phyloP scores from a whole-genome alignment of 2,113 vertebrate genomes.

The Phylloscopus trochiloides region DNA sequence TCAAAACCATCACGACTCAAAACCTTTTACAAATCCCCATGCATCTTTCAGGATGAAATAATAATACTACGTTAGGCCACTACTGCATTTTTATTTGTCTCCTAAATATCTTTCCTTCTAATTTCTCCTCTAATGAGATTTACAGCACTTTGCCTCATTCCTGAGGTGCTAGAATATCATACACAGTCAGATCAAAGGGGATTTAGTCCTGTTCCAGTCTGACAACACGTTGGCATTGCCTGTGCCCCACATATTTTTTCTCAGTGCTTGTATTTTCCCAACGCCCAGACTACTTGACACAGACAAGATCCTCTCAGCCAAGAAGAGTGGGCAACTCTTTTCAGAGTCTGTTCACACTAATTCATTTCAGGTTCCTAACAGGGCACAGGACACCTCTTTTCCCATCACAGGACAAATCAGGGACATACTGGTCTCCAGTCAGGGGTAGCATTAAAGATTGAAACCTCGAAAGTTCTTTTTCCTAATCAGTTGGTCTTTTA shows the following conservation, averaged over 20 bases:
- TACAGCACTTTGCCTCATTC: background rate
- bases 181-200: background rate
- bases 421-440: background rate
- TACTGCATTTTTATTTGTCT: background rate
- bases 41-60: rapidly evolving
- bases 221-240: background rate
- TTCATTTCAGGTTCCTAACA: background rate
- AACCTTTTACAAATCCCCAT: background rate
- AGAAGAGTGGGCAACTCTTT: background rate
- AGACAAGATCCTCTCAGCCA: background rate
- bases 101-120: background rate
- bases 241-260: background rate
- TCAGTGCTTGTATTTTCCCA: background rate
- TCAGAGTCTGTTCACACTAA: background rate
- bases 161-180: background rate
- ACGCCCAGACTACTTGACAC: background rate
- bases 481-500: background rate
- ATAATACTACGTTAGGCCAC: background rate
- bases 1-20: background rate
- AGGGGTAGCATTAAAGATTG: background rate
- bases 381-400: background rate
- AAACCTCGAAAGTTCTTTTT: background rate
- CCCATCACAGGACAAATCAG: background rate
- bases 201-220: background rate
- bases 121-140: background rate